These are phyloP conservation scores for Synergus gifuensis DNA, from an alignment of 2,888 invertebrate genomes.

Conservation along the genomic window DNA sequence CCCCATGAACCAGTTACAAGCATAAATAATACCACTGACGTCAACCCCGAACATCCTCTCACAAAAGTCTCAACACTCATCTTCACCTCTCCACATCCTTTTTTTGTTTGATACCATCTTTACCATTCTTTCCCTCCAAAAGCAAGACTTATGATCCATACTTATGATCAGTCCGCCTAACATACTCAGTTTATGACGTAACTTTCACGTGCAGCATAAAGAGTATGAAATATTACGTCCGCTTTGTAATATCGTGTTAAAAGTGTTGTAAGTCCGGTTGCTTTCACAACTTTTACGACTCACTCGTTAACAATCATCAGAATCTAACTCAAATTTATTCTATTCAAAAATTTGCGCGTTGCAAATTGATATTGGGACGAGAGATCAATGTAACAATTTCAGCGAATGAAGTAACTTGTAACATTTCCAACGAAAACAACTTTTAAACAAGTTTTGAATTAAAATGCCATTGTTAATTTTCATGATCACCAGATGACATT, in stretches of 20 bases:
- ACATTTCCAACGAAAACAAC: not conserved
- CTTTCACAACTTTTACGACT: not conserved
- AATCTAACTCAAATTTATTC: not conserved
- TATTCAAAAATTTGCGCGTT: not conserved
- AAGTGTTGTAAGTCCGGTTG: not conserved
- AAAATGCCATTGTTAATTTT: not conserved
- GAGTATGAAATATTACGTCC: conserved; percentile 8
- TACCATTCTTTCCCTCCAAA: not conserved
- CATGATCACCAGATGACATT: not conserved
- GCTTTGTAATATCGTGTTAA: conserved; percentile 5
- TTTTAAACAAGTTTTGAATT: not conserved
- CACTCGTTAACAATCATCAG: not conserved
- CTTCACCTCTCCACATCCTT: not conserved
- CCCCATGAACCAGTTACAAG: conserved; percentile 25
- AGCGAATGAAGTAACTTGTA: not conserved
- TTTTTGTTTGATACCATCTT: not conserved
- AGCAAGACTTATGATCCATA: not conserved
- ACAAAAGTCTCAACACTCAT: conserved; percentile 7
- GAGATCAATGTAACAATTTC: not conserved
- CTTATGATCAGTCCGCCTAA: not conserved
- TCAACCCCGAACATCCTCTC: not conserved
- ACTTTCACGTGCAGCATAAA: not conserved
- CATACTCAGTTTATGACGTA: not conserved
- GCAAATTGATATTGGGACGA: not conserved
- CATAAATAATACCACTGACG: conserved; percentile 17